Evolutionary conservation across 2,888 invertebrate genomes (phyloP), one percentile per base, ranked within the genome.

Genomic region (Agonopterix subpropinquella): DNA sequence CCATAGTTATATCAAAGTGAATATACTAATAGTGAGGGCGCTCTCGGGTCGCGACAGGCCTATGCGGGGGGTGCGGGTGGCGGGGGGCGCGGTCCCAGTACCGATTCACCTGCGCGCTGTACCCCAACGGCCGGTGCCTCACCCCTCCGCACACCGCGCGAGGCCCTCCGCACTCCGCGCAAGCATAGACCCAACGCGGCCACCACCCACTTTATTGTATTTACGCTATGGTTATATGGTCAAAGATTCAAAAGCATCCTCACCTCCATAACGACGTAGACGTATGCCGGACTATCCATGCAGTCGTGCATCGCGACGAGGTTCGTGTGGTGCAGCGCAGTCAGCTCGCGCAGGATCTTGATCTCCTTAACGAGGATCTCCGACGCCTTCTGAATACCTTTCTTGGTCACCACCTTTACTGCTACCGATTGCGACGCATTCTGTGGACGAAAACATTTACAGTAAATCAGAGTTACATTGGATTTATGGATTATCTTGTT

Each of bases 191-290:
- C n/a, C n/a, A n/a, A n/a, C n/a, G n/a, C n/a, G n/a, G n/a, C n/a
- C n/a, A n/a, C n/a, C n/a, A n/a, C n/a, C n/a, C n/a, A n/a, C n/a
- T n/a, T n/a, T n/a, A n/a, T n/a, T n/a, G n/a, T n/a, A n/a, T n/a
- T n/a, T n/a, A n/a, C n/a, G n/a, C n/a, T n/a, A n/a, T n/a, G n/a
- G n/a, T n/a, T n/a, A 3, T 28, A 28, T 28, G 28, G 28, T 28
- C 28, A 7, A 28, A 28, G 28, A 28, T 28, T 28, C 1, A 28
- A 28, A 28, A 28, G 28, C 1, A 28, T 28, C 80, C 93, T 92
- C 81, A 96, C 96, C 93, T 99, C 99, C 98, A 99, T 99, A 67
- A 99, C 98, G 68, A 99, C 93, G 89, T 95, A 98, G 61, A 99
- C 98, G 89, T 98, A 95, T 65, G 95, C 94, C 57, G 94, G 91